These are phyloP conservation scores for Terrapene triunguis DNA, from an alignment of 2,113 vertebrate species.

Conservation along the genomic window DNA sequence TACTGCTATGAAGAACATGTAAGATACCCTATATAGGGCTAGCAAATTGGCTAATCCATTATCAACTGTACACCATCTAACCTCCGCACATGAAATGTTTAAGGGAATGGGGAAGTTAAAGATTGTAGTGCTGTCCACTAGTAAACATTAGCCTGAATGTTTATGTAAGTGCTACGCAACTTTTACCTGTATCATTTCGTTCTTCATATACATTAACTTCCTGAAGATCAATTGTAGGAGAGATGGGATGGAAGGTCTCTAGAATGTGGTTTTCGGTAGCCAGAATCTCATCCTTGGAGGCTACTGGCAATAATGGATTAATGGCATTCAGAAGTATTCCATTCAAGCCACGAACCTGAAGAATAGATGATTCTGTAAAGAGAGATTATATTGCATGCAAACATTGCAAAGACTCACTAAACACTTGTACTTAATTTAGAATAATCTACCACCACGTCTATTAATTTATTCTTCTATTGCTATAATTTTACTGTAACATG, in stretches of 20 bases:
- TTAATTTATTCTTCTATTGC: neutral
- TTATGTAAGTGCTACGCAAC: rapidly evolving
- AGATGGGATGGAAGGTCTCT: slow-evolving; percentile 90
- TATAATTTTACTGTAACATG: neutral
- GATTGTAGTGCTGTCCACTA: too few relatives aligned
- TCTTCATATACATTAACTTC: slow-evolving; percentile 84
- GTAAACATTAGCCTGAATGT: neutral
- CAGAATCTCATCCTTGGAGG: slow-evolving; percentile 84
- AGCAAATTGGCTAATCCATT: neutral
- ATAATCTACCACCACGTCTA: neutral
- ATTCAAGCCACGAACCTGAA: slow-evolving; percentile 88
- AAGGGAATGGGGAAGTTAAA: neutral
- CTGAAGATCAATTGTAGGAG: slow-evolving; percentile 91
- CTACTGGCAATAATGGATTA: slow-evolving; percentile 84
- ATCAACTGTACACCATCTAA: neutral
- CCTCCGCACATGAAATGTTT: neutral
- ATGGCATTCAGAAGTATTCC: slow-evolving; percentile 83
- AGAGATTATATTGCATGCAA: slow-evolving; percentile 15
- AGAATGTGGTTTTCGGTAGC: slow-evolving; percentile 81
- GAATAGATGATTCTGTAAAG: slow-evolving; percentile 81
- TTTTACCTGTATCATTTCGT: slow-evolving; percentile 82
- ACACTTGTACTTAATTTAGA: neutral
- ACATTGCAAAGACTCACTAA: neutral
- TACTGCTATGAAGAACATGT: neutral
- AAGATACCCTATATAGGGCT: neutral